Conservation (phyloP, 2,888 invertebrate genomes). For the Drosophila quinaria region DNA sequence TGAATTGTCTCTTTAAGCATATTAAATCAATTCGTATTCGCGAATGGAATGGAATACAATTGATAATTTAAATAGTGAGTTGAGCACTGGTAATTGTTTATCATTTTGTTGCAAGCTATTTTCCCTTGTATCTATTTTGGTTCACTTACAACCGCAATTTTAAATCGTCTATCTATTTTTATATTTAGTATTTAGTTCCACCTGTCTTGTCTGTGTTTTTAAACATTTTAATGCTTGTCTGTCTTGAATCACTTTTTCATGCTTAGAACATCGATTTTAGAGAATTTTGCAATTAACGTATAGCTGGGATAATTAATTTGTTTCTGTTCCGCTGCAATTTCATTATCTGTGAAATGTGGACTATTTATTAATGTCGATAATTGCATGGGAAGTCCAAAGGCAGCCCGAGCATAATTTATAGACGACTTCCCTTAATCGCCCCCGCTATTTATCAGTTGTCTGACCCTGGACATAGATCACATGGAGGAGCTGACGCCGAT, state of each 20-base stretch:
- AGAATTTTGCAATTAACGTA: not conserved
- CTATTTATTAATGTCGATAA: conserved; percentile 58
- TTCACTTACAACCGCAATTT: too few relatives aligned
- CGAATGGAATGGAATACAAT: not conserved
- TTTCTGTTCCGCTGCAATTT: conserved; percentile 15
- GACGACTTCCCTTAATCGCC: conserved; percentile 24
- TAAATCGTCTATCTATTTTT: too few relatives aligned
- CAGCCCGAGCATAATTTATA: conserved; percentile 57
- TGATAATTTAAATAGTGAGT: not conserved
- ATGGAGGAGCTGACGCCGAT: conserved; percentile 20
- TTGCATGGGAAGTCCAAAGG: conserved; percentile 14
- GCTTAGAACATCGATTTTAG: not conserved
- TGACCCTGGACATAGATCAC: conserved; percentile 55
- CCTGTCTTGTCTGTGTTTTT: too few relatives aligned
- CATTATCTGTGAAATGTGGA: conserved; percentile 41
- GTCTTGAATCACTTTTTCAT: too few relatives aligned
- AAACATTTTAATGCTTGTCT: too few relatives aligned
- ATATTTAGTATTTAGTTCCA: too few relatives aligned
- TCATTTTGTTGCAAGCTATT: not conserved
- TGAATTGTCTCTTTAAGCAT: too few relatives aligned
- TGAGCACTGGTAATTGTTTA: not conserved
- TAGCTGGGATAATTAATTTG: conserved; percentile 23
- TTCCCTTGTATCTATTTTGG: too few relatives aligned
- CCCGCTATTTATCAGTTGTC: conserved; percentile 59
- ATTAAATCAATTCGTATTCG: not conserved